Evolutionary conservation across 2,888 invertebrate species (phyloP).

Genomic region (Parapristionchus giblindavisi): DNA sequence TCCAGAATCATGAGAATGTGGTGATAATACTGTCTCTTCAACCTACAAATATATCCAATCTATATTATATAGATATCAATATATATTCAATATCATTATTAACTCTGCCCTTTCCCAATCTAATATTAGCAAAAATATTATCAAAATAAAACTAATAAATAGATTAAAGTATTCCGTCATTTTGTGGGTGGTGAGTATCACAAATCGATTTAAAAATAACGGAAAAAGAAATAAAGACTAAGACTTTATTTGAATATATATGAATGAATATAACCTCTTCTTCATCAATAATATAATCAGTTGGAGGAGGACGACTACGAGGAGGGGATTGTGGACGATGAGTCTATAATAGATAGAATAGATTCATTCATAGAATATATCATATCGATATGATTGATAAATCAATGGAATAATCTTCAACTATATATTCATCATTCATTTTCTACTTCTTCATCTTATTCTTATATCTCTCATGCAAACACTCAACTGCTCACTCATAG

Average conservation of each 20-base stretch:
- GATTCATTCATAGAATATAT: too few species aligned
- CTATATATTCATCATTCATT: conserved; percentile 13
- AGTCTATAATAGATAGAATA: too few species aligned
- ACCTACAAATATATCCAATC: too few species aligned
- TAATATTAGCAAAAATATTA: too few species aligned
- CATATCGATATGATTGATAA: too few species aligned
- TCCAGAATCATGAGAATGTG: conserved; percentile 68
- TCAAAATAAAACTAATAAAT: too few species aligned
- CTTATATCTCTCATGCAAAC: conserved; percentile 17
- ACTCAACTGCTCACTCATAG: conserved; percentile 12
- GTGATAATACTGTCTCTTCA: conserved; percentile 59
- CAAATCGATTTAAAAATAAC: too few species aligned
- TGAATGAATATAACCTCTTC: conserved; percentile 49
- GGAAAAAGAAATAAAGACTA: too few species aligned
- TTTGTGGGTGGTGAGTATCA: too few species aligned
- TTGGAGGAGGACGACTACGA: conserved; percentile 59
- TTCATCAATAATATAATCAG: conserved; percentile 69
- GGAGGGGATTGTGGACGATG: conserved; percentile 52
- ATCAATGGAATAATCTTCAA: background rate
- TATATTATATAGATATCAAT: too few species aligned
- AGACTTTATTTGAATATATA: too few species aligned
- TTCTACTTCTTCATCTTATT: background rate
- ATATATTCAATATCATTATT: background rate
- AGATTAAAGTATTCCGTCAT: too few species aligned
- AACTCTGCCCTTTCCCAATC: background rate